phyloP scores from a whole-genome alignment of 2,113 vertebrate species.

The Brachypodius melanocephalos region DNA sequence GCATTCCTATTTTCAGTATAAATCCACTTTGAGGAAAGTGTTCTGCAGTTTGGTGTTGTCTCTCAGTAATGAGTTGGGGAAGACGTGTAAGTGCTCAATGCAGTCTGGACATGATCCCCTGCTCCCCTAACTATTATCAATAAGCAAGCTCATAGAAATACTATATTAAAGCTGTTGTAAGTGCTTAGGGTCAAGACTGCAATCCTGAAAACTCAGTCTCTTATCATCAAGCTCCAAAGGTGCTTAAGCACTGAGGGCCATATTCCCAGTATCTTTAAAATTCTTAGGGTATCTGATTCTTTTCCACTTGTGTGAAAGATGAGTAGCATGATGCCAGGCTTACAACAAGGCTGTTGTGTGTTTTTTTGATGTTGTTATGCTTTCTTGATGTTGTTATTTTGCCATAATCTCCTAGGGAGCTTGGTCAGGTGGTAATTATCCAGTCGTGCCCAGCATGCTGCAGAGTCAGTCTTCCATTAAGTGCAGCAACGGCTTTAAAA shows the following conservation, averaged over 20 bases:
- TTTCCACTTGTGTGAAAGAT: neutral
- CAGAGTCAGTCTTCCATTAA: neutral
- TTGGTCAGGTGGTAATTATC: neutral
- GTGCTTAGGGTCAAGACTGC: neutral
- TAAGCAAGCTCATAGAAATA: neutral
- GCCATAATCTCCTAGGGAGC: neutral
- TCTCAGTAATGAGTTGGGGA: neutral
- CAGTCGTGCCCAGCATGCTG: rapidly evolving
- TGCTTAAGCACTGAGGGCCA: neutral
- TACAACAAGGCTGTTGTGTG: neutral
- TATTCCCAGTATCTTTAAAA: neutral
- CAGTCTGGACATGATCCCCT: neutral
- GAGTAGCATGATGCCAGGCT: neutral
- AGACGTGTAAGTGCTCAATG: neutral
- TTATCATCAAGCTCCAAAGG: neutral
- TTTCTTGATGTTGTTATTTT: constrained; percentile 1
- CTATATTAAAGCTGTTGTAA: neutral
- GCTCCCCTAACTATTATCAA: neutral
- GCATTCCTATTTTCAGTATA: neutral
- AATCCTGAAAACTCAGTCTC: neutral
- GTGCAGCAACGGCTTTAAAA: neutral
- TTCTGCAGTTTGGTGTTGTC: neutral
- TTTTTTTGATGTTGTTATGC: neutral
- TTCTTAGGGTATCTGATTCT: neutral
- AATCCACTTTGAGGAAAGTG: neutral